Evolutionary conservation across 2,113 vertebrate genomes (phyloP).

Genomic region (Cavia porcellus): DNA sequence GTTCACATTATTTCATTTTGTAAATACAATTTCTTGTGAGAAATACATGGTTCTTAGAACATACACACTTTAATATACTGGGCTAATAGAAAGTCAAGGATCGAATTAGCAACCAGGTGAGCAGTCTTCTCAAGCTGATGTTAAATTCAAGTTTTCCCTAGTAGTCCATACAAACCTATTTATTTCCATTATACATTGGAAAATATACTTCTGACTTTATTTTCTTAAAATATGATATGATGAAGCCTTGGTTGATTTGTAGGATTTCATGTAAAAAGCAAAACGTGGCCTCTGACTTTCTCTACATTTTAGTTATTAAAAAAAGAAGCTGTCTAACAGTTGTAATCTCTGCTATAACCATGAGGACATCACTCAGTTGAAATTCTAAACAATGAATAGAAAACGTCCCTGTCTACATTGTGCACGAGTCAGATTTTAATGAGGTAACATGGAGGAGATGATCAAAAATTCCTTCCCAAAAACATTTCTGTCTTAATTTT

Average conservation of each 20-base stretch:
- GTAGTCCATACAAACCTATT: neutral
- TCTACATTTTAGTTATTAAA: slow-evolving; percentile 51
- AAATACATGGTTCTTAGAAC: slow-evolving; percentile 48
- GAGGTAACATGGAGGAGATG: slow-evolving; percentile 2
- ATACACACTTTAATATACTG: slow-evolving; percentile 38
- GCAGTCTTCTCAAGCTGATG: slow-evolving; percentile 36
- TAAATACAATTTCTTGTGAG: slow-evolving; percentile 51
- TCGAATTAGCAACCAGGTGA: slow-evolving; percentile 67
- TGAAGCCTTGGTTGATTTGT: neutral
- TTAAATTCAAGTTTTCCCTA: slow-evolving; percentile 54
- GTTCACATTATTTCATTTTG: slow-evolving; percentile 35
- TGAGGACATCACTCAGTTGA: slow-evolving; percentile 1
- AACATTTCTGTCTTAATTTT: neutral
- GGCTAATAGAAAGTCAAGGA: slow-evolving; percentile 58
- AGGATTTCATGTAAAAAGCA: slow-evolving; percentile 50
- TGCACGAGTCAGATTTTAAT: slow-evolving; percentile 24
- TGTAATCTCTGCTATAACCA: slow-evolving; percentile 34
- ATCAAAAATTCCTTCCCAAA: neutral
- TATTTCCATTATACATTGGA: slow-evolving; percentile 48
- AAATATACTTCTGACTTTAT: slow-evolving; percentile 61
- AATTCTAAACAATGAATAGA: slow-evolving; percentile 51
- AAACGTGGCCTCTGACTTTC: slow-evolving; percentile 39
- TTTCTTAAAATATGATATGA: slow-evolving; percentile 61
- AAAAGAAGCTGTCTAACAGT: slow-evolving; percentile 7
- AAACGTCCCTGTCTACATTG: neutral